Evolutionary conservation across 2,888 invertebrate species (phyloP).

Genomic region (Sarcophaga rosellei): DNA sequence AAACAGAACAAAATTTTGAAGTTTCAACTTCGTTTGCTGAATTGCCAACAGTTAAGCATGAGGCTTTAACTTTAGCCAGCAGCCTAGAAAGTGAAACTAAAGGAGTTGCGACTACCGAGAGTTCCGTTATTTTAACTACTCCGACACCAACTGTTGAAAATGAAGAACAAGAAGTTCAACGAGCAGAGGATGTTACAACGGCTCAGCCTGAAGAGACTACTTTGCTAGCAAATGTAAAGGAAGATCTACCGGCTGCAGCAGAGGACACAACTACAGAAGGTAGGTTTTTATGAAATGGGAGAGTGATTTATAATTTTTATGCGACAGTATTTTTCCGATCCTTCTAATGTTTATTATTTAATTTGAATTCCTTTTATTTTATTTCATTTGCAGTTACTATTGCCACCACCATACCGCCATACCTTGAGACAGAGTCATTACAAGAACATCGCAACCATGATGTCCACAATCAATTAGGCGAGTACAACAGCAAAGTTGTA

Average conservation of each 20-base stretch:
- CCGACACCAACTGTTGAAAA: not conserved
- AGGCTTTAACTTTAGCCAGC: not conserved
- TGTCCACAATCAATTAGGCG: not conserved
- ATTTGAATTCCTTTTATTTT: not conserved
- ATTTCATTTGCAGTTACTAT: constrained; percentile 6
- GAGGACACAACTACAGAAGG: constrained; percentile 18
- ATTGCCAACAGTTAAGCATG: not conserved
- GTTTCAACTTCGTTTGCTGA: not conserved
- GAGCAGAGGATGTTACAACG: not conserved
- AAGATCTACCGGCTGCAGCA: not conserved
- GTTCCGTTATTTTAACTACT: not conserved
- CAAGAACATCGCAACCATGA: constrained; percentile 28
- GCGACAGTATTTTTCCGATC: too few species aligned
- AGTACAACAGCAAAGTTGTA: not conserved
- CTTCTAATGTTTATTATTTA: not conserved
- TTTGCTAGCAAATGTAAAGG: not conserved
- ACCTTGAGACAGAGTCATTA: constrained; percentile 15
- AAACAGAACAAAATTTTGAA: not conserved
- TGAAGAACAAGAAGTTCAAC: not conserved
- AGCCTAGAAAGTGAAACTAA: not conserved
- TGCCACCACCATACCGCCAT: constrained; percentile 6
- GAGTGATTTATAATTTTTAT: too few species aligned
- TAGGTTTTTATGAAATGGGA: not conserved
- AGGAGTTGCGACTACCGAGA: not conserved
- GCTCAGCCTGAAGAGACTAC: not conserved